These are phyloP conservation scores for Plecturocebus donacophilus DNA, from an alignment of 2,113 vertebrate genomes.

Conservation along the genomic window DNA sequence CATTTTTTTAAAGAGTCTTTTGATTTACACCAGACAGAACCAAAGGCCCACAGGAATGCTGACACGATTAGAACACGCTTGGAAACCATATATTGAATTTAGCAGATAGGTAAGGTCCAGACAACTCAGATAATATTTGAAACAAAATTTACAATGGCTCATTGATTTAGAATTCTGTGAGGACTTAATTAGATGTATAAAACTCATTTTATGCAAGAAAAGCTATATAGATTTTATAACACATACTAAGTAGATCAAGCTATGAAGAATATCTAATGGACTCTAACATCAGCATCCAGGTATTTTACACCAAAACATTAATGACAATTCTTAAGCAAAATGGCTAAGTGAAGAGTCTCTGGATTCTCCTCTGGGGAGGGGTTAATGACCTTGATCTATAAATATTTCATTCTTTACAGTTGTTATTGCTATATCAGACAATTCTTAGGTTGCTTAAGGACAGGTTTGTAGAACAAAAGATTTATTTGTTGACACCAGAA, in stretches of 20 bases:
- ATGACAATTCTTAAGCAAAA: not conserved
- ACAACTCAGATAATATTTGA: not conserved
- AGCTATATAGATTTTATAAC: not conserved
- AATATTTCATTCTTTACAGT: not conserved
- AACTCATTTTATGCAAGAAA: not conserved
- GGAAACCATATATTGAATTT: not conserved
- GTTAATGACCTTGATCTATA: not conserved
- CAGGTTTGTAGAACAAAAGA: not conserved
- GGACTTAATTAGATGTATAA: not conserved
- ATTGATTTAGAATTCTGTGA: constrained; percentile 34
- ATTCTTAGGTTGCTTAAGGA: not conserved
- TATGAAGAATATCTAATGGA: not conserved
- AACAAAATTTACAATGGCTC: not conserved
- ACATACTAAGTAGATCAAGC: not conserved
- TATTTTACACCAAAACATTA: not conserved
- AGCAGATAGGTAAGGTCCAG: not conserved
- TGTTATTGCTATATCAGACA: not conserved
- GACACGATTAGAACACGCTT: not conserved
- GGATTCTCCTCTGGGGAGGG: not conserved
- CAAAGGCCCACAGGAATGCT: not conserved
- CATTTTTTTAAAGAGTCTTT: not conserved
- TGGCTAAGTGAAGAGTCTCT: not conserved
- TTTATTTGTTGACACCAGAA: not conserved
- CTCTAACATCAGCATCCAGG: not conserved
- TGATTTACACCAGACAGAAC: not conserved